Conservation (phyloP, 2,797 vertebrate genomes). For the Jordanella pulchra region DNA sequence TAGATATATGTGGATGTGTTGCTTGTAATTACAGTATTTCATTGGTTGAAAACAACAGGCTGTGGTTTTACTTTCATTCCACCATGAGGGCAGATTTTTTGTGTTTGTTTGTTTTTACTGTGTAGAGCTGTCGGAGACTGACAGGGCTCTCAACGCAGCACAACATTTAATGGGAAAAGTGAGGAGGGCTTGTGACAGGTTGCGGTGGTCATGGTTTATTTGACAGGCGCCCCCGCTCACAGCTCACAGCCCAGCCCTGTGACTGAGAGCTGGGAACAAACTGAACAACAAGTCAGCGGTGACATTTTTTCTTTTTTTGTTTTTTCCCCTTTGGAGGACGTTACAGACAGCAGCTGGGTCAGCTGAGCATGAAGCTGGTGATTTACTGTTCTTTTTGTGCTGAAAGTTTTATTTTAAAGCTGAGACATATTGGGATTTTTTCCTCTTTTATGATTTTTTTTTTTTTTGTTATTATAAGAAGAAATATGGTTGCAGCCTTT, state of each 20-base stretch:
- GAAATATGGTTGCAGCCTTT: background rate
- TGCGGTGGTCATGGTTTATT: slow-evolving; percentile 68
- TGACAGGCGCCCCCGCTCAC: slow-evolving; percentile 49
- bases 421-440: background rate
- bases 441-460: background rate
- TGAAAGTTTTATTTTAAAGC: background rate
- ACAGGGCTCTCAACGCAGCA: slow-evolving; percentile 55
- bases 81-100: slow-evolving; percentile 4
- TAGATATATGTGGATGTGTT: slow-evolving; percentile 10
- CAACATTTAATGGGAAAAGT: slow-evolving; percentile 52
- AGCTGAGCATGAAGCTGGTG: background rate
- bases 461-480: background rate
- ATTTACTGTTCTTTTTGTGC: background rate
- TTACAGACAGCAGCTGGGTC: background rate
- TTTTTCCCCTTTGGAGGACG: background rate
- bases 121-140: slow-evolving; percentile 35
- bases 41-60: slow-evolving; percentile 50
- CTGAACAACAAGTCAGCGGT: slow-evolving; percentile 14
- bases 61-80: slow-evolving; percentile 21
- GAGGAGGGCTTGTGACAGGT: slow-evolving; percentile 55
- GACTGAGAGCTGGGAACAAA: slow-evolving; percentile 28
- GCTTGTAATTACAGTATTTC: slow-evolving; percentile 16
- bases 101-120: slow-evolving; percentile 8
- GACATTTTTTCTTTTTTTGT: too few relatives aligned
- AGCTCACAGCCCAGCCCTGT: slow-evolving; percentile 23